Percentiles rank a stretch among this genome's conserved stretches.
These are phyloP conservation scores for Aurelia sp. DNA, from an alignment of 30 jellyfish, hydroid and myxozoan genomes.

Conservation along the genomic window DNA sequence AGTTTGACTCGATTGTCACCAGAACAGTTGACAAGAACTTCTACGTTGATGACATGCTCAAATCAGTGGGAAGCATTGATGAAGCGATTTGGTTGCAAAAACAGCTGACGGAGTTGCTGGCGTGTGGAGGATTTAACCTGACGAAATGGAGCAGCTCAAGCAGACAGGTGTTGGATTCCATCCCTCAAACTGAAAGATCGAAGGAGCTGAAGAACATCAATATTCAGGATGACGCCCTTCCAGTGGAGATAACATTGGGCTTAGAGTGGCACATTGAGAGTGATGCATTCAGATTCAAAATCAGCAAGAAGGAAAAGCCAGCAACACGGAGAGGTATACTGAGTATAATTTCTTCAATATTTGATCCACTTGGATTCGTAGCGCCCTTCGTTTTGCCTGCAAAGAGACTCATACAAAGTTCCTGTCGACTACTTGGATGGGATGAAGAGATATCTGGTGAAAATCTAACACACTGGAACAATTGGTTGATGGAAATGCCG, in stretches of 20 bases:
- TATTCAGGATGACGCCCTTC: conserved; percentile 31
- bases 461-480: conserved; percentile 30
- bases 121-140: conserved; percentile 42
- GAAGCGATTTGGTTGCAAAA: conserved; percentile 30
- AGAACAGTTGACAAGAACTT: conserved; percentile 27
- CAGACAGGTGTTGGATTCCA: conserved; percentile 25
- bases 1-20: background rate
- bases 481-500: conserved; percentile 37
- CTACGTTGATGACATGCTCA: conserved; percentile 59
- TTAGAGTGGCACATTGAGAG: conserved; percentile 52
- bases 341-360: conserved; percentile 40
- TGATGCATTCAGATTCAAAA: conserved; percentile 44
- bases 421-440: conserved; percentile 27
- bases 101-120: conserved; percentile 34
- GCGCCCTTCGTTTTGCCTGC: conserved; percentile 60
- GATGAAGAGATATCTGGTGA: conserved; percentile 52
- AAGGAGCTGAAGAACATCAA: conserved; percentile 26
- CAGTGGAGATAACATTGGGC: conserved; percentile 52
- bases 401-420: conserved; percentile 46
- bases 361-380: conserved; percentile 70
- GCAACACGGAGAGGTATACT: conserved; percentile 48
- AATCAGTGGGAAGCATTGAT: conserved; percentile 9
- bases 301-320: conserved; percentile 32
- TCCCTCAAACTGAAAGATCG: conserved; percentile 33
- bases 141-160: conserved; percentile 32